Evolutionary conservation across 2,797 vertebrate species (phyloP).

Genomic region (Lycodopsis pacificus): DNA sequence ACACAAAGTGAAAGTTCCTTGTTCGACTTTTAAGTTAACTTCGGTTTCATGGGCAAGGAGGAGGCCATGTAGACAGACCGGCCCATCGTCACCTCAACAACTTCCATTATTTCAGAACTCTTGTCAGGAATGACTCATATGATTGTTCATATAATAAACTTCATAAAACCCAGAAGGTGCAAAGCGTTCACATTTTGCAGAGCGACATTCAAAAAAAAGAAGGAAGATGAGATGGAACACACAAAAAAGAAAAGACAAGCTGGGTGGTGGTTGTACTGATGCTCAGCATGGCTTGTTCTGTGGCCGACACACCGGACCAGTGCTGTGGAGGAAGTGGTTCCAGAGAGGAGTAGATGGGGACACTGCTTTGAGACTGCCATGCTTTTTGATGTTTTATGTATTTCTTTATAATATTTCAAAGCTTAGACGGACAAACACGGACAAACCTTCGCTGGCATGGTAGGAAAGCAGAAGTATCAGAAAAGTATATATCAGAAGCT

Average conservation of each 20-base stretch:
- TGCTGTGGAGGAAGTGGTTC: neutral
- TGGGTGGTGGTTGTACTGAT: conserved; percentile 4
- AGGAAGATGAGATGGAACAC: conserved; percentile 12
- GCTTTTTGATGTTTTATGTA: neutral
- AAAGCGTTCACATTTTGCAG: conserved; percentile 7
- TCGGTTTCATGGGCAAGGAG: neutral
- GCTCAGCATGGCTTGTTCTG: neutral
- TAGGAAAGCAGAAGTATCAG: neutral
- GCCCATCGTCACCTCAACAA: neutral
- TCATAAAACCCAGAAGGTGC: neutral
- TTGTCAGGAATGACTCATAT: neutral
- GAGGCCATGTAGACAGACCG: neutral
- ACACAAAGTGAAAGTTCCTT: no score
- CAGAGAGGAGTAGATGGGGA: neutral
- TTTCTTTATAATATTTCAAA: neutral
- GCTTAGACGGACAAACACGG: neutral
- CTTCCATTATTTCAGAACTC: neutral
- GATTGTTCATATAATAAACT: neutral
- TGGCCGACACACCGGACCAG: neutral
- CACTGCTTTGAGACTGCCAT: neutral
- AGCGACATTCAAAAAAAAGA: conserved; percentile 2
- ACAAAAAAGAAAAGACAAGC: neutral
- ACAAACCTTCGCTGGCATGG: neutral
- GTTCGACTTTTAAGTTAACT: neutral
- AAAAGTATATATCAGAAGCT: neutral